phyloP scores from a whole-genome alignment of 2,113 vertebrate genomes.

The Otus sunia region DNA sequence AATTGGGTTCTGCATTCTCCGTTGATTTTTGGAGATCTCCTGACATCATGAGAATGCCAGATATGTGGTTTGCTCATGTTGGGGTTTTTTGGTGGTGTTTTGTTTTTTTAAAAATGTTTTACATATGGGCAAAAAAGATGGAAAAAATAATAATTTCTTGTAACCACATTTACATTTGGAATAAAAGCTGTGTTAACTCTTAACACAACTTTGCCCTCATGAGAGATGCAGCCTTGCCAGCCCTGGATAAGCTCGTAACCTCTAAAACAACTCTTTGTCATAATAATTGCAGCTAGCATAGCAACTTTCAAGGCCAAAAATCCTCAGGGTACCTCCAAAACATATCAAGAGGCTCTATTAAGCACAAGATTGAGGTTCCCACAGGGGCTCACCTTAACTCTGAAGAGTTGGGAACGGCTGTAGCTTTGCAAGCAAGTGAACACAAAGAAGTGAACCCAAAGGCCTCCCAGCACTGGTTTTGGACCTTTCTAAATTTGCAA shows the following conservation, averaged over 20 bases:
- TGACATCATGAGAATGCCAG: conserved; percentile 55
- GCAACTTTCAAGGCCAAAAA: conserved; percentile 32
- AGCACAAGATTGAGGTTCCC: not conserved
- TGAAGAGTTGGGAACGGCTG: fast-evolving
- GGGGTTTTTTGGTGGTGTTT: not conserved
- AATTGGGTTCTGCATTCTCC: not conserved
- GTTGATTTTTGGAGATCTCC: conserved; percentile 48
- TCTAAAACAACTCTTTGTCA: conserved; percentile 33
- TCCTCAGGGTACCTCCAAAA: conserved; percentile 20
- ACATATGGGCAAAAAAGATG: conserved; percentile 53
- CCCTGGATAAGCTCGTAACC: conserved; percentile 13
- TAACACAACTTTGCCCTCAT: conserved; percentile 41
- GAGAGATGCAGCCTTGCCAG: conserved; percentile 29
- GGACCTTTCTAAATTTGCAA: not conserved
- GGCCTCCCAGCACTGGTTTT: not conserved
- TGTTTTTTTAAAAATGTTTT: not conserved
- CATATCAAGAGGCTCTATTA: not conserved
- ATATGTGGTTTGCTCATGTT: conserved; percentile 44
- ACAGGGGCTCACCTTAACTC: not conserved
- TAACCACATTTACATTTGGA: conserved; percentile 45
- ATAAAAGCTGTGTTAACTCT: conserved; percentile 60
- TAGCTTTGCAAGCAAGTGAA: not conserved
- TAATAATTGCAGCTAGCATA: conserved; percentile 34
- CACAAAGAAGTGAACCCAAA: not conserved
- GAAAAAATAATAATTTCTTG: conserved; percentile 47